Evolutionary conservation across 2,888 invertebrate species (phyloP).

Genomic region (Oxytorus armatus): DNA sequence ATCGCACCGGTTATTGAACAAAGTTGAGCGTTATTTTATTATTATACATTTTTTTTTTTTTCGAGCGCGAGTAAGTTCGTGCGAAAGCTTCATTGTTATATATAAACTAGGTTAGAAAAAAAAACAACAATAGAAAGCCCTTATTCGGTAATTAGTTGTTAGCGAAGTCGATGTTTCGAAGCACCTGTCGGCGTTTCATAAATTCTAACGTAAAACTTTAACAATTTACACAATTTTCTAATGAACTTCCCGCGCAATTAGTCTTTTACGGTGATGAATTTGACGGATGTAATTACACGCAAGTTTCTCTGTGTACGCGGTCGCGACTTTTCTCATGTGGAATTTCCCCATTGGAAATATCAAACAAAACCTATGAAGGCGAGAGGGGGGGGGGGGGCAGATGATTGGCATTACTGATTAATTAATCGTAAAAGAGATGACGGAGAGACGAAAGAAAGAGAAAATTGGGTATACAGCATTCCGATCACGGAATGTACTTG

Average conservation of each 20-base stretch:
- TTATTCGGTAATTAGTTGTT: slow-evolving; percentile 13
- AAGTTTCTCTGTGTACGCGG: no score
- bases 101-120: not conserved
- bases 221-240: not conserved
- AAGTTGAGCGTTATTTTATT: slow-evolving; percentile 14
- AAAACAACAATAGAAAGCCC: not conserved
- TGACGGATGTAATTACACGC: not conserved
- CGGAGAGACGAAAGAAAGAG: slow-evolving; percentile 5
- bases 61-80: not conserved
- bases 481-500: slow-evolving; percentile 32
- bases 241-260: not conserved
- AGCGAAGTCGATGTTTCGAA: slow-evolving; percentile 5
- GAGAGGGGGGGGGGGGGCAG: not conserved
- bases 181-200: no score
- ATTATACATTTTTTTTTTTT: not conserved
- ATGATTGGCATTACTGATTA: slow-evolving; percentile 10
- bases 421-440: slow-evolving; percentile 27
- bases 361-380: no score
- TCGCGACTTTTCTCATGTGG: no score
- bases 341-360: no score
- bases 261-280: not conserved
- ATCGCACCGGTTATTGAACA: slow-evolving; percentile 22
- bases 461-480: slow-evolving; percentile 27
- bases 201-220: slow-evolving; percentile 12
- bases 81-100: slow-evolving; percentile 5